A percentile compares a stretch with the other conserved stretches of the same genome.
Evolutionary conservation across 2,797 vertebrate genomes (phyloP).

Genomic region (Lemur catta): DNA sequence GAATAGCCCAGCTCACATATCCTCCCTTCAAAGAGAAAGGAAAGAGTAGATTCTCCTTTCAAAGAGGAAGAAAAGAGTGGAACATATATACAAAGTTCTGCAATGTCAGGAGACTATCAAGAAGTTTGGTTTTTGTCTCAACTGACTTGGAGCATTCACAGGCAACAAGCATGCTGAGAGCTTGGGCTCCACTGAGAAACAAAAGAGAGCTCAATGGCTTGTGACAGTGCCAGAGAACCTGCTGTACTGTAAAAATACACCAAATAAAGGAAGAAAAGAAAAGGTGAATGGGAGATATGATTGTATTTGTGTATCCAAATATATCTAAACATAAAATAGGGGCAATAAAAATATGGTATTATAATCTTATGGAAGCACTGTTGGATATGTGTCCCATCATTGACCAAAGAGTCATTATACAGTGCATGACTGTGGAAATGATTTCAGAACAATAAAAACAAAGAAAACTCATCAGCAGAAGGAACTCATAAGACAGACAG

Average conservation of each 20-base stretch:
- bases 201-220: not conserved
- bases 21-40: not conserved
- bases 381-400: not conserved
- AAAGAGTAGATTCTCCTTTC: not conserved
- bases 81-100: not conserved
- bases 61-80: not conserved
- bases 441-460: not conserved
- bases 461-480: not conserved
- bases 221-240: not conserved
- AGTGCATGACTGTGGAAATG: not conserved
- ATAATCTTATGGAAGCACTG: not conserved
- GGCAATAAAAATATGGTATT: not conserved
- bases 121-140: not conserved
- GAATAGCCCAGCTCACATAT: not conserved
- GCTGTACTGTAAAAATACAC: not conserved
- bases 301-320: not conserved
- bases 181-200: not conserved
- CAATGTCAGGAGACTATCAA: not conserved
- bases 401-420: no score
- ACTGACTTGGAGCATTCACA: not conserved
- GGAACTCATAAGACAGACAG: not conserved
- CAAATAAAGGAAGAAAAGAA: not conserved
- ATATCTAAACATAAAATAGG: not conserved
- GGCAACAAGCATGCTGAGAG: not conserved
- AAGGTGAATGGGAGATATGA: no score